Evolutionary conservation across 2,888 invertebrate species (phyloP), one percentile per base, ranked within the genome.

Genomic region (Cheilosia vulpina): DNA sequence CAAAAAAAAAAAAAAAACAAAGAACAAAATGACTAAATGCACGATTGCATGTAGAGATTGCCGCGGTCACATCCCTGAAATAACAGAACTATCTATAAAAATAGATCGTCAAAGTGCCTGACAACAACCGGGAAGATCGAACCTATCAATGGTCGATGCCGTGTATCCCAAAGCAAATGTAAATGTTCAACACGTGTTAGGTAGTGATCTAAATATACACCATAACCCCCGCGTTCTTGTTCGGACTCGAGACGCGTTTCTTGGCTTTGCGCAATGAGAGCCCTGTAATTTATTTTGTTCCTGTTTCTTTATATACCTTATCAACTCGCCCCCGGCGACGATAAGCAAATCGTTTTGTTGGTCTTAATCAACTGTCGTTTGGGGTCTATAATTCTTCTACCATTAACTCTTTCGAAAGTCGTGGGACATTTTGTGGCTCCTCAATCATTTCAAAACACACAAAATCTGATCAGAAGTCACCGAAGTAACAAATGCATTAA

Each of bases 151-250:
- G 43, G 57, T 62, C 38, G 38, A 41, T 75, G 24, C 41, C 17
- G 15, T 24, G 53, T 65, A 24, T 63, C 27, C 68, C 55, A 31
- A 75, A 68, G 63, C 75, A 75, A 76, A 69, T 76, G 76, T 69
- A 24, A 81, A 75, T 81, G 69, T 58, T 81, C 69, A 69, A 69
- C 75, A 76, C 81, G 76, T 81, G 76, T 76, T 76, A 50, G 50
- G 50, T 21, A 41, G 72, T n/a, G n/a, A 79, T 58, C 47, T 6
- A 38, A 24, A 71, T 34, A 47, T 71, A 34, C n/a, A 4, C 27
- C 27, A 9, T 2, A 9, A 31, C 9, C 31, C 31, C 21, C 21
- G 17, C 43, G 17, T 9, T 47, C 43, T 17, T 41, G 60, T 52
- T 72, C 72, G 60, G 24, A 72, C 41, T 52, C 19, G 27, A 41